Base-by-base conservation (phyloP, 2,888 invertebrate species). In the Ophonus ardosiacus region DNA sequence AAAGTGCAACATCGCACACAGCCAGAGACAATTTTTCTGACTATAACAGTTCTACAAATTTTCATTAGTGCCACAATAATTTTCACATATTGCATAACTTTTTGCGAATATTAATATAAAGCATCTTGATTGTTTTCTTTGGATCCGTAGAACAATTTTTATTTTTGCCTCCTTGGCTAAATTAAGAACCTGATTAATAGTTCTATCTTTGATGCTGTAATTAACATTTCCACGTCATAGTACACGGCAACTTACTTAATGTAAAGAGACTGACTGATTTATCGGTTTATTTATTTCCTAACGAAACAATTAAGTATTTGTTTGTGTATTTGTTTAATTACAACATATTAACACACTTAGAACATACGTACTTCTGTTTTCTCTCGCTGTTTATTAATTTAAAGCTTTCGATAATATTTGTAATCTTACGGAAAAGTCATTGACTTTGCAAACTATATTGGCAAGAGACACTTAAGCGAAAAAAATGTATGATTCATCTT, bases 401-500 rank as follows among this genome's bases (percentile, higher is more conserved):
- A 74, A 38, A 10, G 31, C 24, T 31, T 43, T 40, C 43, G 57
- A 78, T 78, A 78, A 78, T 57, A 78, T 80, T 80, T 80, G 59
- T 59, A 38, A 80, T 80, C 0, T 61, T 7, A 79, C 59, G 17
- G 38, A 79, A 80, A 61, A 61, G 80, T 80, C 80, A 80, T 59
- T 80, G 80, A 80, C 80, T 80, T 80, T 61, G 40, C 61, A 24
- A 80, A 80, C 80, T 61, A 80, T 80, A 80, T 80, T 80, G 80
- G 80, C 80, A 80, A 80, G 80, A 80, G 38, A 61, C 40, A 31
- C 78, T 78, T 78, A 15, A 57, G 79, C 79, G 38, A 51, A 76
- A 80, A 80, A 80, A 80, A 80, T 61, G 80, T 61, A 80, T 80
- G 80, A 80, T 10, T 80, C 80, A 80, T 80, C 80, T 80, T 80